Evolutionary conservation across 1,140 invertebrate species (phyloP), one percentile per base, ranked within the genome.

Genomic region (Drosophila kanapiae): DNA sequence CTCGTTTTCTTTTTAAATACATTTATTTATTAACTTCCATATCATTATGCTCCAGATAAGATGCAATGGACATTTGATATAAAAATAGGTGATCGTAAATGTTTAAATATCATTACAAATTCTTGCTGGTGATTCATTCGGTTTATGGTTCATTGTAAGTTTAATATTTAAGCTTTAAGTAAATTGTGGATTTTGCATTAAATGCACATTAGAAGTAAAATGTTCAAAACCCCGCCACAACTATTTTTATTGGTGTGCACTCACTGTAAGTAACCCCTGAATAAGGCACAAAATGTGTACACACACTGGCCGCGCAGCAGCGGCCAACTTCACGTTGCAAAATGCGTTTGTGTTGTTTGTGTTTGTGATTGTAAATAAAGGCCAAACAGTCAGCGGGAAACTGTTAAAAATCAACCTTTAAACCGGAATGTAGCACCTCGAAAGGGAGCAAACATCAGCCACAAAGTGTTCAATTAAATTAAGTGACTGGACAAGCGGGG

Each of bases 341-440:
- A 68, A 68, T 62, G 57, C 64, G 31, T 18, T 68, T 49, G 45
- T 35, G 29, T 49, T 65, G 63, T 65, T 51, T 61, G 68, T 62
- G 56, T 75, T 75, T 74, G 68, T 40, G 43, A 63, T 75, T 64
- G 71, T 76, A 76, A 76, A 76, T 76, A 76, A 75, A 76, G 63
- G 67, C 63, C 56, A 64, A 58, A 75, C 49, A 75, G 18, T 53
- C 29, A 42, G 59, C 51, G 57, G 29, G n/a, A 58, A 65, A 43
- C 60, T 31, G 38, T 67, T 33, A 40, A 37, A 40, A 51, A 56
- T 38, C 62, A 70, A 70, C 67, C 67, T 70, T 70, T 68, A 53
- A 51, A 67, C 63, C 63, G 53, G 63, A 54, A 57, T 63, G 71
- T 75, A 65, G 63, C 58, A 76, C 29, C 51, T 49, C 29, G 14